These are phyloP conservation scores for Rhabditoides inermis DNA, from an alignment of 2,888 invertebrate genomes.

Conservation along the genomic window DNA sequence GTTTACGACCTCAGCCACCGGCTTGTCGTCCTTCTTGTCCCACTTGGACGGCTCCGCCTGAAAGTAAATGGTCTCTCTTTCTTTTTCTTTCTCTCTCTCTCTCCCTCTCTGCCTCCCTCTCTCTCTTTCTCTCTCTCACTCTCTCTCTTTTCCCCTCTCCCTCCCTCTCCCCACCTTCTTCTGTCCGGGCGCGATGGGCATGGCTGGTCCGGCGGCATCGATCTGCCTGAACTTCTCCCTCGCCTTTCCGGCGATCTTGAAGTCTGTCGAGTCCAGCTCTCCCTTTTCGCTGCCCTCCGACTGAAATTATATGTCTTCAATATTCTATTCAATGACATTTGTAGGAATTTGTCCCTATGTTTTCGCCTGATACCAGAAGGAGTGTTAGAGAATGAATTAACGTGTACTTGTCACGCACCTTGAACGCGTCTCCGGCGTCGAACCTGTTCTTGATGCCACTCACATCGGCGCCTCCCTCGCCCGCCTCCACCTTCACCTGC, in stretches of 20 bases:
- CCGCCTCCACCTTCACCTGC: slow-evolving; percentile 26
- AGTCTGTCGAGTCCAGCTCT: slow-evolving; percentile 45
- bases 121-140: too few species aligned
- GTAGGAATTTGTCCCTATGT: too few species aligned
- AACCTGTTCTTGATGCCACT: slow-evolving; percentile 37
- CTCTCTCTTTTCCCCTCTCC: too few species aligned
- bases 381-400: too few species aligned
- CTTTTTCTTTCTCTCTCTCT: too few species aligned
- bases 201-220: slow-evolving; percentile 62
- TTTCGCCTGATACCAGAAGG: too few species aligned
- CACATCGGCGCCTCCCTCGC: slow-evolving; percentile 21
- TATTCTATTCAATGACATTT: too few species aligned
- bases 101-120: too few species aligned
- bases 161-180: slow-evolving; percentile 20
- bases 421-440: slow-evolving; percentile 29
- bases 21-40: slow-evolving; percentile 43
- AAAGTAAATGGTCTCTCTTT: too few species aligned
- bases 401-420: slow-evolving; percentile 9
- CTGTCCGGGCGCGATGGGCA: slow-evolving; percentile 20
- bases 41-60: slow-evolving; percentile 40
- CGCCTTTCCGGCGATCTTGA: slow-evolving; percentile 68
- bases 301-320: too few species aligned
- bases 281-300: too few species aligned
- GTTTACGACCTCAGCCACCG: slow-evolving; percentile 46
- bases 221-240: slow-evolving; percentile 78